phyloP scores from a whole-genome alignment of 2,797 vertebrate species.

The Mastacembelus armatus region DNA sequence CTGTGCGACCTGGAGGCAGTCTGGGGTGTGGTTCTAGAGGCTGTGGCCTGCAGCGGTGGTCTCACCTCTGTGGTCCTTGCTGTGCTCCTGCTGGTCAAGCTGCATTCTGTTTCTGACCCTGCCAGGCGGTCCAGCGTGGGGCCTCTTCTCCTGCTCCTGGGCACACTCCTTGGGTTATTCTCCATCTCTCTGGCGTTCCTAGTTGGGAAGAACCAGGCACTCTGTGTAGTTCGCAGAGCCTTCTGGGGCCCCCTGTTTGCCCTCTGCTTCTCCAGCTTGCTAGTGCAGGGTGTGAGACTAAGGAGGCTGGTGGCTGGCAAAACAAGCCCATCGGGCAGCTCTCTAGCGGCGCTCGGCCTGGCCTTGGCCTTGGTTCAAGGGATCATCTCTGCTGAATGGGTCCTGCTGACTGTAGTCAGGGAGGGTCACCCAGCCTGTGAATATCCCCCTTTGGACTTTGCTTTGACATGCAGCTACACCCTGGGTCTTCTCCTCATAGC shows the following conservation, averaged over 20 bases:
- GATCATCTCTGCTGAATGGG: conserved; percentile 94
- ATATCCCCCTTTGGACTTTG: conserved; percentile 95
- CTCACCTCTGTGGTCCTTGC: conserved; percentile 89
- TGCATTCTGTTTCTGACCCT: conserved; percentile 90
- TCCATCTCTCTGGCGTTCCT: conserved; percentile 93
- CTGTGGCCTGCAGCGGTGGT: conserved; percentile 90
- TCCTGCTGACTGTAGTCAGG: conserved; percentile 92
- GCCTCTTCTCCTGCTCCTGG: conserved; percentile 92
- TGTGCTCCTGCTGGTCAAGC: conserved; percentile 87
- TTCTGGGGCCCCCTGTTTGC: conserved; percentile 96
- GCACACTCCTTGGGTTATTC: conserved; percentile 92
- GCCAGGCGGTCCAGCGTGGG: conserved; percentile 90
- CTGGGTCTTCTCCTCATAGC: conserved; percentile 89
- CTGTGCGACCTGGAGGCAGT: conserved; percentile 96
- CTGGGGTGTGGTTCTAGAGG: conserved; percentile 97
- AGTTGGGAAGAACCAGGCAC: conserved; percentile 90
- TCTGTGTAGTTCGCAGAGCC: conserved; percentile 91
- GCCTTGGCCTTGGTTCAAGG: conserved; percentile 93
- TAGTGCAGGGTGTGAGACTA: conserved; percentile 92
- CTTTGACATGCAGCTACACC: conserved; percentile 91
- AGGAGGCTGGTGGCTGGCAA: conserved; percentile 88
- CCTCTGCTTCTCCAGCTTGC: conserved; percentile 94
- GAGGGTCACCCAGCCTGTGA: conserved; percentile 91
- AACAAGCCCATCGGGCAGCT: conserved; percentile 82
- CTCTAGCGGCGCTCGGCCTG: conserved; percentile 86